These are phyloP conservation scores for Stenodema calcarata DNA, from an alignment of 2,888 invertebrate species.

Conservation along the genomic window DNA sequence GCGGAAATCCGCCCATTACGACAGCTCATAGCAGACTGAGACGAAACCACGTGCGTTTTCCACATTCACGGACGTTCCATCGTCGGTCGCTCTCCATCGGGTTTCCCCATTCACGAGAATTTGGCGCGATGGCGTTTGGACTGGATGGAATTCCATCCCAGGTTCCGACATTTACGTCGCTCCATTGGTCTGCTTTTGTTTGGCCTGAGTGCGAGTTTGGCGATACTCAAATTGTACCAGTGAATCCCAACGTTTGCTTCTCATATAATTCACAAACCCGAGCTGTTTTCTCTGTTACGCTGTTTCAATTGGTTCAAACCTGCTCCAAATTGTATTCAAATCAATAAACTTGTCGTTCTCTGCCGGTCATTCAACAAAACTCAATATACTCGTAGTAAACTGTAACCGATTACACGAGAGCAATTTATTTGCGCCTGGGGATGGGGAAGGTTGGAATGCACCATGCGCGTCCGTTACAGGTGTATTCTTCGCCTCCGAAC, in stretches of 20 bases:
- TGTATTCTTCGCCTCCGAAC: not conserved
- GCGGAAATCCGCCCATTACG: too few species aligned
- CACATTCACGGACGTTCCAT: not conserved
- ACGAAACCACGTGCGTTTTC: not conserved
- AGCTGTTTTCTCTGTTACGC: too few species aligned
- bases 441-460: not conserved
- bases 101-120: slow-evolving; percentile 1
- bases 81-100: not conserved
- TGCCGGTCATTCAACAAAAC: too few species aligned
- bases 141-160: slow-evolving; percentile 1
- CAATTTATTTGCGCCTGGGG: not conserved
- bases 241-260: too few species aligned
- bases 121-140: not conserved
- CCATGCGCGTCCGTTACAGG: not conserved
- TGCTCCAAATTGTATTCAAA: too few species aligned
- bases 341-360: too few species aligned
- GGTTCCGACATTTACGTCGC: not conserved
- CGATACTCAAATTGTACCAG: too few species aligned
- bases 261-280: too few species aligned
- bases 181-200: too few species aligned
- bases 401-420: not conserved
- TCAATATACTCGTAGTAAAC: not conserved
- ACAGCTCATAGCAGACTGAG: too few species aligned
- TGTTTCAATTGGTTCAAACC: too few species aligned
- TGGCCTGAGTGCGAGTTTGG: too few species aligned